phyloP scores from a whole-genome alignment of 2,113 vertebrate species.

The Himantopus leucocephalus region DNA sequence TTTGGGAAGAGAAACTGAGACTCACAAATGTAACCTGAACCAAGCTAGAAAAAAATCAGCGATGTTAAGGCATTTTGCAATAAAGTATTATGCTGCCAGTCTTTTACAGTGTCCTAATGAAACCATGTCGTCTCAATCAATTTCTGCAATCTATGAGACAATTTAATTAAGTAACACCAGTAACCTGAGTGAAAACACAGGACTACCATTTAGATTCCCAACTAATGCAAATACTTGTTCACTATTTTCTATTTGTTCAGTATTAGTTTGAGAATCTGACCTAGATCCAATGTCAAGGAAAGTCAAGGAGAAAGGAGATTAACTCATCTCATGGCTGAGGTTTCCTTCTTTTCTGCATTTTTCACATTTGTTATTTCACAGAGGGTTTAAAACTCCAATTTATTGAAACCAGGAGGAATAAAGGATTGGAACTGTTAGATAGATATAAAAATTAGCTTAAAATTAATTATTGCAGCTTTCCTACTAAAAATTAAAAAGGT shows the following conservation, averaged over 20 bases:
- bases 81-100: not conserved
- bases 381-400: not conserved
- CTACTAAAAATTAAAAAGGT: not conserved
- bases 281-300: not conserved
- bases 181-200: not conserved
- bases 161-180: not conserved
- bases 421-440: not conserved
- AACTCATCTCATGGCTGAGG: not conserved
- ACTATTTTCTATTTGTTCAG: not conserved
- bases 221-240: not conserved
- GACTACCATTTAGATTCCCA: not conserved
- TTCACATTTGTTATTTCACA: not conserved
- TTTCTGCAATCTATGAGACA: not conserved
- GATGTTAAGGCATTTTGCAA: not conserved
- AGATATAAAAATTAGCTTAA: not conserved
- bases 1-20: not conserved
- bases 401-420: not conserved
- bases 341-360: not conserved
- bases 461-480: not conserved
- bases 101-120: not conserved
- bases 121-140: not conserved
- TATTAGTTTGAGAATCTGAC: not conserved
- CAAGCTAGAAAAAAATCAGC: not conserved
- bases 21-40: not conserved
- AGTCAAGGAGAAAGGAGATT: not conserved